Evolutionary conservation across 2,888 invertebrate genomes (phyloP).

Genomic region (Stenurella melanura): DNA sequence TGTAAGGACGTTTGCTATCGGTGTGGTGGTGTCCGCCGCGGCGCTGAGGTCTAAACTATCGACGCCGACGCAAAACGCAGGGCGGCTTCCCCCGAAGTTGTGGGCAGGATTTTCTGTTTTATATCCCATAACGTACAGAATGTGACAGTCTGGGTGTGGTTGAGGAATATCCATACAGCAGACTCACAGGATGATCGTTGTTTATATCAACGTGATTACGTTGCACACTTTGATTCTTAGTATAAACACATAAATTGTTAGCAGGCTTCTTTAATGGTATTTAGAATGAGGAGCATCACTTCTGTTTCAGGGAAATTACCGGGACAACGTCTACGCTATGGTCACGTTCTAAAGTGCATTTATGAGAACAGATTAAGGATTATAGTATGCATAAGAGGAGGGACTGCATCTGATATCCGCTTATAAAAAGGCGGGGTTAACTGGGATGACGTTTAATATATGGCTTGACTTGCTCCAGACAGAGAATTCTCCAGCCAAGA

Average conservation of each 20-base stretch:
- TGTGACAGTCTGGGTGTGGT: slow-evolving; percentile 75
- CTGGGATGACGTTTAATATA: slow-evolving; percentile 64
- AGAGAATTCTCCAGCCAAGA: slow-evolving; percentile 49
- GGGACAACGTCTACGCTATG: slow-evolving; percentile 45
- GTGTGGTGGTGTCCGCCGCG: slow-evolving; percentile 69
- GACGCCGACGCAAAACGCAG: slow-evolving; percentile 73
- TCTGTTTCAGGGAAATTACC: slow-evolving; percentile 38
- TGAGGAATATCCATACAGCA: slow-evolving; percentile 75
- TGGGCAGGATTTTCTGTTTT: slow-evolving; percentile 73
- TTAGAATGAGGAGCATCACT: slow-evolving; percentile 51
- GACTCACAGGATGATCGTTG: slow-evolving; percentile 59
- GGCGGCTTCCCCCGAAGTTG: slow-evolving; percentile 71
- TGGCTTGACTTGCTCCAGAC: slow-evolving; percentile 57
- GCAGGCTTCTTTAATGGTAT: slow-evolving; percentile 50
- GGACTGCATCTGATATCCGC: slow-evolving; percentile 67
- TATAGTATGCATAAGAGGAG: slow-evolving; percentile 66
- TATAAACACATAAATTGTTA: slow-evolving; percentile 62
- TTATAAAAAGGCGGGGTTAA: slow-evolving; percentile 71
- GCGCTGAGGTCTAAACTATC: slow-evolving; percentile 65
- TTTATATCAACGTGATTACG: slow-evolving; percentile 61
- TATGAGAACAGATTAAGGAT: slow-evolving; percentile 63
- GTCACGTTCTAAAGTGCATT: slow-evolving; percentile 64
- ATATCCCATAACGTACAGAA: slow-evolving; percentile 77
- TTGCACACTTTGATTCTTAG: slow-evolving; percentile 61
- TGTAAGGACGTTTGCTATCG: slow-evolving; percentile 66